Conservation (phyloP, 2,888 invertebrate genomes). For the Notodonta ziczac region DNA sequence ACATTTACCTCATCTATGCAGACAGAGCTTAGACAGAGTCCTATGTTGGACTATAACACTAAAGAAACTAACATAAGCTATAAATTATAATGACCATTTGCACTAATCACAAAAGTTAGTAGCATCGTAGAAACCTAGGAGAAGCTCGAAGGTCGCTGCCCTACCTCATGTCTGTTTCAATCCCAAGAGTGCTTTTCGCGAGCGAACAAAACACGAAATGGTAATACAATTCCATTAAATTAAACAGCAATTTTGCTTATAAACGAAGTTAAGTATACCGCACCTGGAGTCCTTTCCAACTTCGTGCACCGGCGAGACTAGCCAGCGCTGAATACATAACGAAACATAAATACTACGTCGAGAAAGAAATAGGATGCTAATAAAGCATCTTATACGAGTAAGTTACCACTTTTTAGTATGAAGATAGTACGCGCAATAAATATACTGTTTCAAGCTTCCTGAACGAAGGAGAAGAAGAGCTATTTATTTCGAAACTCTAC, state of each 20-base stretch:
- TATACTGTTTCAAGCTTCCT: neutral
- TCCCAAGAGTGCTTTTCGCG: slow-evolving; percentile 53
- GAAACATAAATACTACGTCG: slow-evolving; percentile 5
- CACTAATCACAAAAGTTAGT: no score
- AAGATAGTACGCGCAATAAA: neutral
- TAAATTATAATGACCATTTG: no score
- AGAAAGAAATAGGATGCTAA: neutral
- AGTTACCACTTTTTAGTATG: neutral
- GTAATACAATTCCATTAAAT: slow-evolving; percentile 46
- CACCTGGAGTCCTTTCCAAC: slow-evolving; percentile 18
- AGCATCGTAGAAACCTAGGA: no score
- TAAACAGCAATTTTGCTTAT: slow-evolving; percentile 35
- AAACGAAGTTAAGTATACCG: slow-evolving; percentile 17
- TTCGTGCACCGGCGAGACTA: slow-evolving; percentile 13
- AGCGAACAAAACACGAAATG: no score
- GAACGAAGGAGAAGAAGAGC: neutral
- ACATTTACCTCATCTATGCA: no score
- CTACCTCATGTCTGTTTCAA: slow-evolving; percentile 47
- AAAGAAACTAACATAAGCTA: no score
- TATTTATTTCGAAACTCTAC: no score
- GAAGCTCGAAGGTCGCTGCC: slow-evolving; percentile 38
- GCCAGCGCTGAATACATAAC: neutral
- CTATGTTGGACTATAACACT: no score
- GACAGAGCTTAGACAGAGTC: no score
- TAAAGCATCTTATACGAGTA: no score